phyloP scores from a whole-genome alignment of 2,797 vertebrate genomes.

The Botia almorhae region DNA sequence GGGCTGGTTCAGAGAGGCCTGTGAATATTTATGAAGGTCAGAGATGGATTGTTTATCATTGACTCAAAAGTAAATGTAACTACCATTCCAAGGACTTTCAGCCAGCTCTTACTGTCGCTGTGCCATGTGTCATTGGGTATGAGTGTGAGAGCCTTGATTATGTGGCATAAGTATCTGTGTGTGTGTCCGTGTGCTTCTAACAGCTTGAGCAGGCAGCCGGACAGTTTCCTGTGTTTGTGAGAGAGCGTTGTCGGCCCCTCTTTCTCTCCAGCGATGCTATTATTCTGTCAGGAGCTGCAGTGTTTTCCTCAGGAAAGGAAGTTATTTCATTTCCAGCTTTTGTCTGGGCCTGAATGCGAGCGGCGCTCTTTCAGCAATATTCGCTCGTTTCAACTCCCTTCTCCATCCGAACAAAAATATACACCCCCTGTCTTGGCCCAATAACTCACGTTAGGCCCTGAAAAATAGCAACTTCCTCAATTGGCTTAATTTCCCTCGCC shows the following conservation, averaged over 20 bases:
- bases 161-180: conserved; percentile 55
- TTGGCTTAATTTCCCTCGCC: conserved; percentile 89
- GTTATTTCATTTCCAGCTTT: conserved; percentile 99
- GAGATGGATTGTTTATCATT: conserved; percentile 68
- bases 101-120: conserved; percentile 52
- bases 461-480: conserved; percentile 99
- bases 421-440: conserved; percentile 88
- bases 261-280: conserved; percentile 86
- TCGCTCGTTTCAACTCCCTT: conserved; percentile 89
- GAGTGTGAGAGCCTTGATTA: conserved; percentile 27
- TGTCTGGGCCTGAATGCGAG: conserved; percentile 94
- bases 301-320: conserved; percentile 91
- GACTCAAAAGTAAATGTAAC: conserved; percentile 60
- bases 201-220: conserved; percentile 84
- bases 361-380: conserved; percentile 99
- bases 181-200: conserved; percentile 79
- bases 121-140: conserved; percentile 70
- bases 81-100: conserved; percentile 58
- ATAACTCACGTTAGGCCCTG: conserved; percentile 89
- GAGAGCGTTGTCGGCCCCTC: conserved; percentile 72
- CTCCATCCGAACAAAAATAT: conserved; percentile 97
- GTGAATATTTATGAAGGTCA: conserved; percentile 71
- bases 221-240: conserved; percentile 90
- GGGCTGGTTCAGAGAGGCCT: conserved; percentile 28
- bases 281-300: conserved; percentile 94